These are phyloP conservation scores for Dicyrtomina minuta DNA, from an alignment of 2,888 invertebrate genomes.

Conservation along the genomic window DNA sequence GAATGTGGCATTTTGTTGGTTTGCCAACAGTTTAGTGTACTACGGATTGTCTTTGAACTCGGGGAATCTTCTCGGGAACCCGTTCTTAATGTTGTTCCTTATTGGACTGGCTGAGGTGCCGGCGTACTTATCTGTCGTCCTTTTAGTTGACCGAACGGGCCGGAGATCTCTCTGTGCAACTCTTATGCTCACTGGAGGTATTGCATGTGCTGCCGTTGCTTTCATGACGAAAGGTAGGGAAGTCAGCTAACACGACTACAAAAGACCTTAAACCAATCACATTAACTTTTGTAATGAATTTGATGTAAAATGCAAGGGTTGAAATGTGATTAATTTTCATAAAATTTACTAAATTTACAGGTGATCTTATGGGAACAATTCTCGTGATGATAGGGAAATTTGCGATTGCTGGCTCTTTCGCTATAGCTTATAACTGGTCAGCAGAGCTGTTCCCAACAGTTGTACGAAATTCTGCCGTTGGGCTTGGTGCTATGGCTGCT, in stretches of 20 bases:
- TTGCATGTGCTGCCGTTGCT: conserved; percentile 73
- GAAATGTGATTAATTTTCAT: too few species aligned
- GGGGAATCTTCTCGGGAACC: conserved; percentile 78
- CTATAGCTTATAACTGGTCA: conserved; percentile 82
- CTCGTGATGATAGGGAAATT: conserved; percentile 70
- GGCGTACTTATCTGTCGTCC: conserved; percentile 71
- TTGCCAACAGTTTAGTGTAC: conserved; percentile 65
- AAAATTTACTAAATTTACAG: too few species aligned
- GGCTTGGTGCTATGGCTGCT: conserved; percentile 82
- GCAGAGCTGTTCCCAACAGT: conserved; percentile 85
- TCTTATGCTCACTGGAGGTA: conserved; percentile 76
- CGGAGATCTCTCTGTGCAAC: conserved; percentile 72
- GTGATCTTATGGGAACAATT: conserved; percentile 42
- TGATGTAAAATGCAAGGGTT: too few species aligned
- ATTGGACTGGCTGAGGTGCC: conserved; percentile 79
- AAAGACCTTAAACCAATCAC: too few species aligned
- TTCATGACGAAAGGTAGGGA: conserved; percentile 67
- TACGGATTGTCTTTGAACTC: conserved; percentile 80
- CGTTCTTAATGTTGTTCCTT: conserved; percentile 75
- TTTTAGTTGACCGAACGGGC: conserved; percentile 73
- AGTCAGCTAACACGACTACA: too few species aligned
- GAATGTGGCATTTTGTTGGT: conserved; percentile 79
- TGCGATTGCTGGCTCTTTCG: conserved; percentile 81
- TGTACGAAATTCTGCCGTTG: conserved; percentile 78
- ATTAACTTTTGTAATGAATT: too few species aligned